phyloP scores from a whole-genome alignment of 1,140 invertebrate genomes.

The Ceratosolen solmsi region DNA sequence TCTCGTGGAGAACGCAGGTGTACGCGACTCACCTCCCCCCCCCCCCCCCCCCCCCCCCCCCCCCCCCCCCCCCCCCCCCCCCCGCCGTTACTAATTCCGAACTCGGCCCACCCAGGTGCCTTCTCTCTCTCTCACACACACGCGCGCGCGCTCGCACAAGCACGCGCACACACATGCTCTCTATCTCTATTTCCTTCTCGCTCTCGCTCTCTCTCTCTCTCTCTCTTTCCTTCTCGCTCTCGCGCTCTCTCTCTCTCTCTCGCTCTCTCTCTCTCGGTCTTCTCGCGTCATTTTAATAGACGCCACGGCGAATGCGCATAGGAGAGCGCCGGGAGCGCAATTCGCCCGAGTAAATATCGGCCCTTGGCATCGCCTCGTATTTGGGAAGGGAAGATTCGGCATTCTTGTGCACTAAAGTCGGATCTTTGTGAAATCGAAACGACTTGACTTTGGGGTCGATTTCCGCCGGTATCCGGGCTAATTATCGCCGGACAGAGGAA shows the following conservation, averaged over 20 bases:
- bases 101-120: conserved; percentile 47
- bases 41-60: not conserved
- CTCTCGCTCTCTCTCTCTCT: not conserved
- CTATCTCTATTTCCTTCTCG: not conserved
- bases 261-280: not conserved
- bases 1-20: conserved; percentile 44
- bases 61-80: not conserved
- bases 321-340: not conserved
- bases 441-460: not conserved
- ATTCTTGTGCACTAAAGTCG: not conserved
- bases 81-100: conserved; percentile 46
- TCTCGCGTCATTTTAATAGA: conserved; percentile 40
- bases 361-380: not conserved
- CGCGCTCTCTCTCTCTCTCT: not conserved
- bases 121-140: not conserved
- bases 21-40: not conserved
- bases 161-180: too few species aligned
- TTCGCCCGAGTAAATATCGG: conserved; percentile 12
- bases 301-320: not conserved
- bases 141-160: not conserved
- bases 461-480: not conserved
- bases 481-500: not conserved
- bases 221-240: too few species aligned
- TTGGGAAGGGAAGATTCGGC: not conserved
- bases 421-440: not conserved